A percentile compares a stretch with the other conserved stretches of the same genome.
Evolutionary conservation across 2,888 invertebrate species (phyloP).

Genomic region (Seira musarum): DNA sequence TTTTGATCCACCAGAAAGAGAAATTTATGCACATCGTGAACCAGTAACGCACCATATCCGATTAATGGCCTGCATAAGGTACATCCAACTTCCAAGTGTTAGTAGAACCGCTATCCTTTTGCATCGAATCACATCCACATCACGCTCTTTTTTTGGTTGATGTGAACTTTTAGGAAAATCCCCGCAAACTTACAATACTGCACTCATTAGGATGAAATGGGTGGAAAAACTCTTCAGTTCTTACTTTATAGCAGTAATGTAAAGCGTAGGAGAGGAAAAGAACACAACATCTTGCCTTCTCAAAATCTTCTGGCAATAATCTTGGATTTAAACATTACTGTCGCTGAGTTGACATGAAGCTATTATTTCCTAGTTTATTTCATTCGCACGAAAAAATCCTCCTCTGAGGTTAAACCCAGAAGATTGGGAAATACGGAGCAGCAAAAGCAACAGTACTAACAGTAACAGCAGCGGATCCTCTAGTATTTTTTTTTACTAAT

Average conservation of each 20-base stretch:
- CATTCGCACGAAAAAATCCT: slow-evolving; percentile 38
- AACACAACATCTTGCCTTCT: slow-evolving; percentile 10
- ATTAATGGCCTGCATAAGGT: too few relatives aligned
- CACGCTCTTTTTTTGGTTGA: too few relatives aligned
- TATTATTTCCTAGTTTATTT: slow-evolving; percentile 57
- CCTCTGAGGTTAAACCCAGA: too few relatives aligned
- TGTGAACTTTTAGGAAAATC: too few relatives aligned
- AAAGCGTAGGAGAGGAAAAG: slow-evolving; percentile 31
- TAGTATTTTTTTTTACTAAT: background rate
- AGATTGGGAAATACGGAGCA: too few relatives aligned
- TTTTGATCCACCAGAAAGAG: slow-evolving; percentile 35
- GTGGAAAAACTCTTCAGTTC: slow-evolving; percentile 49
- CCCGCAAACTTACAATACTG: too few relatives aligned
- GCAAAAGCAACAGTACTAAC: background rate
- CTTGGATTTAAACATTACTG: slow-evolving; percentile 57
- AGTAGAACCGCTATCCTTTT: too few relatives aligned
- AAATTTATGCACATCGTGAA: slow-evolving; percentile 38
- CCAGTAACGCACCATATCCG: too few relatives aligned
- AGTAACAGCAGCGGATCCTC: background rate
- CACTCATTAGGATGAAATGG: slow-evolving; percentile 55
- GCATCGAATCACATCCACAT: too few relatives aligned
- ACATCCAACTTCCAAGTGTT: too few relatives aligned
- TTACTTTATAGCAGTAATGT: slow-evolving; percentile 35
- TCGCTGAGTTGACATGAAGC: slow-evolving; percentile 42
- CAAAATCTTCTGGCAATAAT: slow-evolving; percentile 49